These are phyloP conservation scores for Mesitornis unicolor DNA, from an alignment of 2,113 vertebrate species.

Conservation along the genomic window DNA sequence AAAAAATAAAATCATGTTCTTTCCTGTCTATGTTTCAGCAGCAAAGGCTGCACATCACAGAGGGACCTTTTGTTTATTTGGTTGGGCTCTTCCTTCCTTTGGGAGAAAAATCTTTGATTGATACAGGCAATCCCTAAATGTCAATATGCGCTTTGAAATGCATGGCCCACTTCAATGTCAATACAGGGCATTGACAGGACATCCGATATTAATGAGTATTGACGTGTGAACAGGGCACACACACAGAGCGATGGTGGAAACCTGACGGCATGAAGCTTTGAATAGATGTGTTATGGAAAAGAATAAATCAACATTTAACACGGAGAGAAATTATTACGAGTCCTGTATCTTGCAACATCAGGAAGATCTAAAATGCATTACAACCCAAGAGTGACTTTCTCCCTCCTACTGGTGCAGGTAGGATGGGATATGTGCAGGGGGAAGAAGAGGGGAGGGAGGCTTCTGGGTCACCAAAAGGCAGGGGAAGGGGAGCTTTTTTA, in stretches of 20 bases:
- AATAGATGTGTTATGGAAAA: not conserved
- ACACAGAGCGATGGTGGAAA: not conserved
- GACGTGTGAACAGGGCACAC: not conserved
- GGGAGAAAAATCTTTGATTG: not conserved
- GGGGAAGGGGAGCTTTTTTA: not conserved
- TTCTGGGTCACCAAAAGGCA: not conserved
- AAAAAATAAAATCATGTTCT: not conserved
- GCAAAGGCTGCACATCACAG: not conserved
- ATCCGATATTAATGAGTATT: not conserved
- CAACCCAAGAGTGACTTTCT: not conserved
- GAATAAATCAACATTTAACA: not conserved
- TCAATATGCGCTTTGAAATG: not conserved
- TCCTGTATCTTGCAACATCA: not conserved
- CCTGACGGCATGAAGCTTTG: not conserved
- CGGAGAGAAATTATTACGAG: not conserved
- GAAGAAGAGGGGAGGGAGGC: not conserved
- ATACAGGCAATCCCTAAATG: not conserved
- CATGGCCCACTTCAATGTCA: not conserved
- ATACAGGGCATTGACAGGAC: not conserved
- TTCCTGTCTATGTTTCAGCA: not conserved
- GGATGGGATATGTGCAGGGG: not conserved
- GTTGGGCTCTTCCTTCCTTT: not conserved
- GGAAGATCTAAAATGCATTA: not conserved
- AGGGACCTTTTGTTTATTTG: not conserved
- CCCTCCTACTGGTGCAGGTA: not conserved